Evolutionary conservation across 2,797 vertebrate species (phyloP), one percentile per base, ranked within the genome.

Genomic region (Tamandua tetradactyla): DNA sequence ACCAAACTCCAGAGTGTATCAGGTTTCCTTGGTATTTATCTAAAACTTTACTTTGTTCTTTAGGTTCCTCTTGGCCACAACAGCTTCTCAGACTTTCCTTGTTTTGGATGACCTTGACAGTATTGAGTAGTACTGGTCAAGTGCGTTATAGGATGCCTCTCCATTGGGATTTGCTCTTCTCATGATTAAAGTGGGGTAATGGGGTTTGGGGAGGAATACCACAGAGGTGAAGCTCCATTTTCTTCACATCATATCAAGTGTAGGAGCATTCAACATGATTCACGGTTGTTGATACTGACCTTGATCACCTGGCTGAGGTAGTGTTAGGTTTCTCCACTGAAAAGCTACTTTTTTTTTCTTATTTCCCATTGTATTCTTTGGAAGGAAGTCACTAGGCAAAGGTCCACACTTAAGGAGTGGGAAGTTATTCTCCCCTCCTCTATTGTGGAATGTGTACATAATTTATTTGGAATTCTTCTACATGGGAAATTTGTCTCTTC

Each of bases 401-500:
- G 47, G 47, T 25, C n/a, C 15, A 11, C 23, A 18, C 4, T 64
- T 27, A 72, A 42, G 30, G 69, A 52, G 23, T 44, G 27, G 20
- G 18, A 22, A 42, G 25, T 55, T 55, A 52, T 5, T 5, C 2
- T 35, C 17, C 2, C 8, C 14, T 92, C n/a, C 40, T 22, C 57
- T 7, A 44, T 20, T 37, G 64, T 20, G 8, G 17, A 89, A 64
- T 75, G 81, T 7, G 57, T 61, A 32, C 3, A 1, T 42, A 12
- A 27, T 40, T 85, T 72, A 88, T 68, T 79, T 84, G 61, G 37
- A 85, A 75, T 55, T 94, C 55, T 85, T 75, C 64, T 83, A 25
- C 49, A 68, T 64, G 30, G 75, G 59, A 85, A 10, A 72, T 74
- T 84, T 78, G 12, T 23, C 7, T 61, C n/a, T 15, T 23, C 7